These are phyloP conservation scores for Neopelma chrysocephalum DNA, from an alignment of 2,797 vertebrate genomes.

Conservation along the genomic window DNA sequence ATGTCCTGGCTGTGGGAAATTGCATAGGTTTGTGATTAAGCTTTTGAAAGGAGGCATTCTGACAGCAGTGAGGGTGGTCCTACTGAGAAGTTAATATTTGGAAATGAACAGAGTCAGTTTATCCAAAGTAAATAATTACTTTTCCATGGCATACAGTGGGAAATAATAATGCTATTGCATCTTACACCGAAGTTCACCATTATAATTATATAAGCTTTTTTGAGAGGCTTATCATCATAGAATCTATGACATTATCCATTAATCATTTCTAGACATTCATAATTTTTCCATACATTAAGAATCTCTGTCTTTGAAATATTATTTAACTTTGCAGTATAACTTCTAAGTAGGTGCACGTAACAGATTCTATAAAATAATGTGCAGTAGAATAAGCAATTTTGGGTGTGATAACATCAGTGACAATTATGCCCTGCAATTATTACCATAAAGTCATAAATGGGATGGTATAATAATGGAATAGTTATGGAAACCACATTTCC, in stretches of 20 bases:
- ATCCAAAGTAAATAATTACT: not conserved
- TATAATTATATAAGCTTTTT: not conserved
- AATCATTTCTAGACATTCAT: not conserved
- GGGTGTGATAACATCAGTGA: conserved; percentile 17
- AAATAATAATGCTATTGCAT: not conserved
- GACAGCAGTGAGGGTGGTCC: not conserved
- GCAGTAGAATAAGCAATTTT: conserved; percentile 11
- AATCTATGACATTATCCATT: not conserved
- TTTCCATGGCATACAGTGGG: not conserved
- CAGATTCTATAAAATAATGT: not conserved
- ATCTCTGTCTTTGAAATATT: not conserved
- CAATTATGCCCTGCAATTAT: conserved; percentile 45
- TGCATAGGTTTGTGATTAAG: not conserved
- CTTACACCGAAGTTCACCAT: not conserved
- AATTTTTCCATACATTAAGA: not conserved
- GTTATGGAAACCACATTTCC: conserved; percentile 44
- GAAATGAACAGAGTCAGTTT: not conserved
- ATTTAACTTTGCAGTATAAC: not conserved
- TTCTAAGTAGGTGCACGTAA: conserved; percentile 11
- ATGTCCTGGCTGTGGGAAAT: not conserved
- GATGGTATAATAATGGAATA: conserved; percentile 34
- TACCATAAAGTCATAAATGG: conserved; percentile 29
- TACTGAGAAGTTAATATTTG: not conserved
- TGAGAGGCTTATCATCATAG: not conserved
- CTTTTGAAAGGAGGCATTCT: not conserved